Evolutionary conservation across 1,140 invertebrate genomes (phyloP), one percentile per base, ranked within the genome.

Genomic region (Dreissena polymorpha): DNA sequence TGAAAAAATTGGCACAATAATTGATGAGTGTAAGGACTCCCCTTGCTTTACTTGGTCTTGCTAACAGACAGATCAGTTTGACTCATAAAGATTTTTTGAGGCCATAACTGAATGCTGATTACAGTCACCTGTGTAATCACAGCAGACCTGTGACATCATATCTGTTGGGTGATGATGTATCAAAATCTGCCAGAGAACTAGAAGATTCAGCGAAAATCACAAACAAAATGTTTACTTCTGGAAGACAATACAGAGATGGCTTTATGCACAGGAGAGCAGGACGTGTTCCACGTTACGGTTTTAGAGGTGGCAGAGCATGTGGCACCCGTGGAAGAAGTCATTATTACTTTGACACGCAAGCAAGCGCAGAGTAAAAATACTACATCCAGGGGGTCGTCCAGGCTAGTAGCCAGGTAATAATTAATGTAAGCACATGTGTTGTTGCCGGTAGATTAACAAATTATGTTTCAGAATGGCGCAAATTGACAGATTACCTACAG

Each of bases 401-500:
- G 23, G 49, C 57, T 65, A 49, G 27, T 10, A 60, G n/a, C 6
- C 51, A 71, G 70, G 57, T 60, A 50, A 23, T 39, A 18, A 70
- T 69, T 65, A 49, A 79, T 69, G 74, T 73, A 51, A 71, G 63
- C 70, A 14, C 27, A 18, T 49, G 65, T 71, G 81, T 80, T 82
- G 21, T 72, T 57, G 86, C 84, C 53, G 86, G 84, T 67, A 84
- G 77, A 77, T 51, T 87, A 39, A 69, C 65, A 81, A 8, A 87
- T 63, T 81, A 55, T 82, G 27, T 74, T 10, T 12, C 77, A 13
- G 64, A 72, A 65, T 87, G 80, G 81, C 13, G 76, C 49, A 55
- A n/a, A n/a, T n/a, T n/a, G n/a, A n/a, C n/a, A n/a, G n/a, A n/a
- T 60, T 81, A 87, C 53, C 18, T n/a, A 55, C 50, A 79, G 55